These are phyloP conservation scores for Gonioctena quinquepunctata DNA, from an alignment of 1,140 invertebrate genomes.

Conservation along the genomic window DNA sequence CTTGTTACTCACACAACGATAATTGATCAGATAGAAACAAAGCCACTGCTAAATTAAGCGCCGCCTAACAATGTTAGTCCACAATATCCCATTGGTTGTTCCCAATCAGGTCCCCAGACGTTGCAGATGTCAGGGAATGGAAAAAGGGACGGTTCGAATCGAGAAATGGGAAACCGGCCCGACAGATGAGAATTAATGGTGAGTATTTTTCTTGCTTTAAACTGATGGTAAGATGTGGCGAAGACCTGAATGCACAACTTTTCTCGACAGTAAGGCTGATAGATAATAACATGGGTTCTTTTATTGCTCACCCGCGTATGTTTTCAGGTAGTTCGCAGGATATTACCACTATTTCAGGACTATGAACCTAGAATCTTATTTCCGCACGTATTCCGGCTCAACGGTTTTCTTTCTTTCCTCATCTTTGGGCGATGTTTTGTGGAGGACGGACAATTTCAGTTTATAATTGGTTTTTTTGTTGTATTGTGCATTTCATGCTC, in stretches of 20 bases:
- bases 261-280: slow-evolving; percentile 25
- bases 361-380: neutral
- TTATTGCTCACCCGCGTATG: slow-evolving; percentile 1
- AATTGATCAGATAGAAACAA: no score
- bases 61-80: slow-evolving; percentile 14
- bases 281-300: slow-evolving; percentile 30
- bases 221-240: slow-evolving; percentile 43
- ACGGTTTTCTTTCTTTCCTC: neutral
- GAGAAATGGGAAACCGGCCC: slow-evolving; percentile 20
- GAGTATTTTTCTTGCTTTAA: slow-evolving; percentile 49
- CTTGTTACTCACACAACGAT: no score
- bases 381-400: neutral
- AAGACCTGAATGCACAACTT: slow-evolving; percentile 30
- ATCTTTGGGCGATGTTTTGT: neutral
- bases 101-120: slow-evolving; percentile 19
- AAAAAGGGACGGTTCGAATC: slow-evolving; percentile 1
- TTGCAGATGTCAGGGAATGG: slow-evolving; percentile 15
- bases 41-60: neutral
- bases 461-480: neutral
- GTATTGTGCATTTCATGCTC: no score
- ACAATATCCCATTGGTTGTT: slow-evolving; percentile 6
- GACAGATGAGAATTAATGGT: slow-evolving; percentile 50
- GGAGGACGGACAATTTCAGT: neutral
- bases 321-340: slow-evolving; percentile 4
- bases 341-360: neutral